Conservation (phyloP, 2,888 invertebrate species). For the Melipona beecheii region DNA sequence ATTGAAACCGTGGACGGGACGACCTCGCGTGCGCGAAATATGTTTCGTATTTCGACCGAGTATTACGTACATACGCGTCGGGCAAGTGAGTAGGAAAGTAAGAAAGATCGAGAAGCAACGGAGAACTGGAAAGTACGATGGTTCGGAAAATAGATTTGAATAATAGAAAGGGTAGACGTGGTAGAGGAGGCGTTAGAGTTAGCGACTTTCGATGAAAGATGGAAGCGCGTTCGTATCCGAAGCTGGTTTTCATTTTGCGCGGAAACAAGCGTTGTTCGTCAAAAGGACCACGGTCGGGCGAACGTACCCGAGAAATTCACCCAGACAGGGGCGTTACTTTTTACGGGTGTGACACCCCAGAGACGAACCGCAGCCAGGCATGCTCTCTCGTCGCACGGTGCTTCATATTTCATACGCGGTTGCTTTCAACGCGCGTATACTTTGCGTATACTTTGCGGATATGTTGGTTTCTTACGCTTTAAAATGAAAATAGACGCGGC, state of each 20-base stretch:
- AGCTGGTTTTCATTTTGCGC: conserved; percentile 19
- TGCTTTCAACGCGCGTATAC: conserved; percentile 60
- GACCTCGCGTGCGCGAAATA: background rate
- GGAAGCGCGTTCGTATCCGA: conserved; percentile 25
- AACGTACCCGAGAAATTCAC: conserved; percentile 28
- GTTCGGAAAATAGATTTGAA: conserved; percentile 51
- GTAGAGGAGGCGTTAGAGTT: background rate
- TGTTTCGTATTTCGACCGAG: background rate
- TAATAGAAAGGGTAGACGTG: conserved; percentile 67
- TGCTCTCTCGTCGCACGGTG: conserved; percentile 24
- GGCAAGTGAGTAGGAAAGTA: background rate
- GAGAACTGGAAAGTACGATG: background rate
- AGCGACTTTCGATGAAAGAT: conserved; percentile 29
- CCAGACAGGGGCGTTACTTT: conserved; percentile 69
- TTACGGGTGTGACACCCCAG: conserved; percentile 74
- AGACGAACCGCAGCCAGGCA: conserved; percentile 68
- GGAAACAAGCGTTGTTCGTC: conserved; percentile 15
- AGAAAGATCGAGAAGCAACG: too few species aligned
- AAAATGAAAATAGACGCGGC: conserved; percentile 49
- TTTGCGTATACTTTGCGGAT: conserved; percentile 31
- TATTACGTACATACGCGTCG: too few species aligned
- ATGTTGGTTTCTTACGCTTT: conserved; percentile 28
- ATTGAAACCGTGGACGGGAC: background rate
- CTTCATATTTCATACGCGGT: conserved; percentile 72
- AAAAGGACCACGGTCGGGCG: background rate